Base-by-base conservation (phyloP, 1,140 invertebrate genomes). In the Papilio xuthus region DNA sequence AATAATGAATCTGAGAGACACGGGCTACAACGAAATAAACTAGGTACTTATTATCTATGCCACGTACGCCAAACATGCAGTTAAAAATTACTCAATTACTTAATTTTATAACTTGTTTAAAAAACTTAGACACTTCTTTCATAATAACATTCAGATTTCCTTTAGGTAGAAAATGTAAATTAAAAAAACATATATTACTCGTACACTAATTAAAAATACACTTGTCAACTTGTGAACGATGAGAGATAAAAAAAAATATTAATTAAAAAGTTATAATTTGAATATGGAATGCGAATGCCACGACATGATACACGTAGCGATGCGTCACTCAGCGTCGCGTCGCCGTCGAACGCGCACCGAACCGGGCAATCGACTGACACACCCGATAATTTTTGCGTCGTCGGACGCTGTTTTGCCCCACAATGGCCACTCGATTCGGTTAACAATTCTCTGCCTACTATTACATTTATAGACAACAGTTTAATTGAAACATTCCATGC, bases 341-440 rank as follows among this genome's bases (percentile, higher is more conserved):
- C 71, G 71, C 23, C 71, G 71, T 73, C 71, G 23, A 26, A 28
- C 71, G 71, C 71, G 71, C n/a, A 73, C 41, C n/a, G 71, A 42
- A 73, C 71, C 71, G 71, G 41, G 42, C 41, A 42, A 73, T 42
- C 41, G 60, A 67, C 60, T 75, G 79, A 80, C 79, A 80, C 74
- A 80, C 79, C 79, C 79, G 79, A 77, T 69, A 76, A 80, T 72
- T 80, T 79, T 60, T 47, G 26, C 74, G 70, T 63, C 74, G 79
- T 71, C 56, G 71, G 41, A 44, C 42, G 71, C 2, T 44, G 70
- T 73, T 73, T 73, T 50, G 71, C 71, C 71, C 71, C 71, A 73
- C 71, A 26, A 26, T 73, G 71, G 41, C 71, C 71, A 73, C 71
- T 73, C 37, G 41, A 23, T 44, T 47, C 26, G 60, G 60, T 67